Evolutionary conservation across 2,888 invertebrate genomes (phyloP).

Genomic region (Drosophila nr. perissopoda): DNA sequence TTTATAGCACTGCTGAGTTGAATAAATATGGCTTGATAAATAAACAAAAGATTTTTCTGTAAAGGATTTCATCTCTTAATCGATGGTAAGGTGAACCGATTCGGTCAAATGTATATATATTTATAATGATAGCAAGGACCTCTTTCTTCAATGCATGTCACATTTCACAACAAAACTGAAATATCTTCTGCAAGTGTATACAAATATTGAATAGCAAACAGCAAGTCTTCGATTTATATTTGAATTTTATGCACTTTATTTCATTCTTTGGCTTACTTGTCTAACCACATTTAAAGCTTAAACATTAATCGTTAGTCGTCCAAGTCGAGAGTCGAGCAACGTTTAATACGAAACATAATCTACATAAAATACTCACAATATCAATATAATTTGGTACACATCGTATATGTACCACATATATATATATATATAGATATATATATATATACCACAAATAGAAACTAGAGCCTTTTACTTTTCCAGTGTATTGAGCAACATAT

Average conservation of each 20-base stretch:
- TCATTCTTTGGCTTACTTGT: constrained; percentile 58
- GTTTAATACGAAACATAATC: constrained; percentile 36
- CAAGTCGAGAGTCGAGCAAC: constrained; percentile 47
- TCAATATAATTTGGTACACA: constrained; percentile 33
- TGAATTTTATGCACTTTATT: constrained; percentile 70
- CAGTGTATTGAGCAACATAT: constrained; percentile 45
- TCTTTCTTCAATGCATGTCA: neutral
- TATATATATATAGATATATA: constrained; percentile 1
- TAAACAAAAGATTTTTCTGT: neutral
- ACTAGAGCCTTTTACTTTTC: constrained; percentile 17
- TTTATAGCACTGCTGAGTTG: neutral
- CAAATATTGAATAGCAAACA: constrained; percentile 18
- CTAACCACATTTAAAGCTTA: constrained; percentile 77
- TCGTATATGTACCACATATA: constrained; percentile 23
- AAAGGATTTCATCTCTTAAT: neutral
- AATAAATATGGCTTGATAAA: neutral
- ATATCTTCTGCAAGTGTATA: neutral
- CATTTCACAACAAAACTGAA: neutral
- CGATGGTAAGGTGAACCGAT: neutral
- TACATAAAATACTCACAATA: constrained; percentile 33
- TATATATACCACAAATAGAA: constrained; percentile 8
- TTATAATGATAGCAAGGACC: neutral
- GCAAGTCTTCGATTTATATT: constrained; percentile 3
- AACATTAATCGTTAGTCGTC: constrained; percentile 58
- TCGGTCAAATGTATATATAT: neutral